Evolutionary conservation across 1,140 invertebrate species (phyloP), one percentile per base, ranked within the genome.

Genomic region (Cephus cinctus): DNA sequence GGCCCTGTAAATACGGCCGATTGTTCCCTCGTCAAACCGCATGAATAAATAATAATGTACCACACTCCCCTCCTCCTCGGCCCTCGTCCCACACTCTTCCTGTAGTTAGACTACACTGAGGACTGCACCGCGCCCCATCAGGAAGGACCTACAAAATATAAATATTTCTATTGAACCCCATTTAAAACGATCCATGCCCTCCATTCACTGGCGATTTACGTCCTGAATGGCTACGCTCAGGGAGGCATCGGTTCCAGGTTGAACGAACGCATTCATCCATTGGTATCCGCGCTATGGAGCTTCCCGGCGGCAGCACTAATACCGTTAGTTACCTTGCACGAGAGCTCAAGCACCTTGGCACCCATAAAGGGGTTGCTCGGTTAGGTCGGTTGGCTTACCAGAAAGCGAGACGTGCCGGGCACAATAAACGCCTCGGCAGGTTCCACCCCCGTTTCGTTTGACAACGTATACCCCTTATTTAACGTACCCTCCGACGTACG

Each of bases 21-120:
- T 72, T 72, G 68, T 72, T 71, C 63, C 55, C 56, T 67, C 63
- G 61, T 69, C 67, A 61, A 67, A 61, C 55, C 57, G 52, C 62
- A 65, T 69, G 69, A 69, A 71, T 72, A 61, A 68, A 59, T 69
- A 68, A 72, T 67, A 68, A 68, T 55, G 35, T 32, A 30, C 34
- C 54, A 47, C n/a, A n/a, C n/a, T n/a, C n/a, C n/a, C n/a, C n/a
- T n/a, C n/a, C n/a, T n/a, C n/a, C n/a, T n/a, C n/a, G n/a, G n/a
- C n/a, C n/a, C n/a, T n/a, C n/a, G n/a, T n/a, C n/a, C n/a, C n/a
- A n/a, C n/a, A n/a, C n/a, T n/a, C n/a, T n/a, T n/a, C n/a, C n/a
- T n/a, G n/a, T n/a, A n/a, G n/a, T n/a, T n/a, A n/a, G n/a, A n/a
- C n/a, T n/a, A n/a, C n/a, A n/a, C n/a, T n/a, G n/a, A n/a, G n/a